Evolutionary conservation across 2,888 invertebrate genomes (phyloP).

Genomic region (Athrips mouffetella): DNA sequence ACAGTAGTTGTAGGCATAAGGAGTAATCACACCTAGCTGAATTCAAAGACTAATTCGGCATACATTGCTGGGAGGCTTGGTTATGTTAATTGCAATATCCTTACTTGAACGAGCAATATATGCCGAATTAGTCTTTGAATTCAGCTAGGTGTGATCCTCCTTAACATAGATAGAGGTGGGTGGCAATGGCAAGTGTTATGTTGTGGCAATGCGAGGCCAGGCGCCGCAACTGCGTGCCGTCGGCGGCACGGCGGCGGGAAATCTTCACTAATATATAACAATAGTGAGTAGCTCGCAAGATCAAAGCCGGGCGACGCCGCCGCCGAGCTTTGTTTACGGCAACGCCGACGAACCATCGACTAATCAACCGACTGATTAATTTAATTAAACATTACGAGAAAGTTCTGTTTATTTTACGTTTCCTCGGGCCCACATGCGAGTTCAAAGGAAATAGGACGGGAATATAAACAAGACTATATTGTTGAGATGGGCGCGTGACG

Average conservation of each 20-base stretch:
- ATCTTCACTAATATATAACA: constrained; percentile 54
- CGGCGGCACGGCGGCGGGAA: constrained; percentile 36
- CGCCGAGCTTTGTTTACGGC: constrained; percentile 67
- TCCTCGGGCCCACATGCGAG: constrained; percentile 76
- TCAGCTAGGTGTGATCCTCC: too few species aligned
- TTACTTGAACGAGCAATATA: too few species aligned
- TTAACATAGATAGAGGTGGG: not conserved
- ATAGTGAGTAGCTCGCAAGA: constrained; percentile 59
- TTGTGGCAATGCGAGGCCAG: constrained; percentile 13
- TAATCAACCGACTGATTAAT: constrained; percentile 78
- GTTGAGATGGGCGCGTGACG: constrained; percentile 37
- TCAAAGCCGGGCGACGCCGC: constrained; percentile 60
- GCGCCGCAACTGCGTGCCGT: constrained; percentile 29
- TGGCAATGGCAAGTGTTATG: not conserved
- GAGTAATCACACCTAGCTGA: too few species aligned
- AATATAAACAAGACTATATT: constrained; percentile 66
- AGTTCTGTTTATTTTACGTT: constrained; percentile 76
- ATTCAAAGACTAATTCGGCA: too few species aligned
- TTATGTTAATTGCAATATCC: too few species aligned
- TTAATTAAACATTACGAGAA: constrained; percentile 79
- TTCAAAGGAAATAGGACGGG: constrained; percentile 71
- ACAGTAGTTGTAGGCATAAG: too few species aligned
- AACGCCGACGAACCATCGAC: constrained; percentile 70
- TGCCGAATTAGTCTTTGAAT: too few species aligned
- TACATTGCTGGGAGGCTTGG: too few species aligned